phyloP scores from a whole-genome alignment of 2,888 invertebrate species.

The Drosophila helvetica region DNA sequence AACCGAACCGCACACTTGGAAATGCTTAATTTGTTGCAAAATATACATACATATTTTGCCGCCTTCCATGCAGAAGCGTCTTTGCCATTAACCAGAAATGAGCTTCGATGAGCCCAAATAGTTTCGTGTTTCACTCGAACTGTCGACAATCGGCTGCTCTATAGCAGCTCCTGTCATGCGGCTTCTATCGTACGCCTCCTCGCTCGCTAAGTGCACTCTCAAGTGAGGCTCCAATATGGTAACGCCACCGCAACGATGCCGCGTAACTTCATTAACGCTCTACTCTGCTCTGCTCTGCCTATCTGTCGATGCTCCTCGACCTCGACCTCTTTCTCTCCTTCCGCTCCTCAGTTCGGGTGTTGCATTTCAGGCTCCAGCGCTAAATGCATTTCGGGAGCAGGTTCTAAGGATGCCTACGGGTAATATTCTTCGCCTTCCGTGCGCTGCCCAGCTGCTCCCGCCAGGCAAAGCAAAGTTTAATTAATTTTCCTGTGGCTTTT shows the following conservation, averaged over 20 bases:
- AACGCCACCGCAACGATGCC: conserved; percentile 26
- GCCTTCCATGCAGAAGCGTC: conserved; percentile 3
- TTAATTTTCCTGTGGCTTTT: conserved; percentile 57
- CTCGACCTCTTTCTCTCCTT: not conserved
- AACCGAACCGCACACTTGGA: conserved; percentile 11
- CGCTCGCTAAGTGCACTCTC: not conserved
- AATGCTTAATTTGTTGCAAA: conserved; percentile 42
- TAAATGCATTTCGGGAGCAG: conserved; percentile 42
- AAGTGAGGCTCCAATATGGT: not conserved
- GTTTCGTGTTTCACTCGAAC: conserved; percentile 44
- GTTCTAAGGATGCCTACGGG: conserved; percentile 23
- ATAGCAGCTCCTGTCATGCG: conserved; percentile 3
- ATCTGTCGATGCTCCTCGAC: conserved; percentile 1
- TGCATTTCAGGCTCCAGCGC: conserved; percentile 39
- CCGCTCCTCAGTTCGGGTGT: conserved; percentile 25
- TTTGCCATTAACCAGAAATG: conserved; percentile 36
- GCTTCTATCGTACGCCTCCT: not conserved
- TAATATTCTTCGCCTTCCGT: conserved; percentile 20
- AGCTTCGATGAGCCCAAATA: conserved; percentile 53
- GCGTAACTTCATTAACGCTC: conserved; percentile 53
- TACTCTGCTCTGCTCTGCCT: conserved; percentile 3
- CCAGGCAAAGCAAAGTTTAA: conserved; percentile 47
- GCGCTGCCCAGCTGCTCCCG: not conserved
- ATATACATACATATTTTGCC: conserved; percentile 35
- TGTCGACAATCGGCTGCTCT: conserved; percentile 16